Evolutionary conservation across 2,113 vertebrate species (phyloP).

Genomic region (Cyprinodon brontotheroides): DNA sequence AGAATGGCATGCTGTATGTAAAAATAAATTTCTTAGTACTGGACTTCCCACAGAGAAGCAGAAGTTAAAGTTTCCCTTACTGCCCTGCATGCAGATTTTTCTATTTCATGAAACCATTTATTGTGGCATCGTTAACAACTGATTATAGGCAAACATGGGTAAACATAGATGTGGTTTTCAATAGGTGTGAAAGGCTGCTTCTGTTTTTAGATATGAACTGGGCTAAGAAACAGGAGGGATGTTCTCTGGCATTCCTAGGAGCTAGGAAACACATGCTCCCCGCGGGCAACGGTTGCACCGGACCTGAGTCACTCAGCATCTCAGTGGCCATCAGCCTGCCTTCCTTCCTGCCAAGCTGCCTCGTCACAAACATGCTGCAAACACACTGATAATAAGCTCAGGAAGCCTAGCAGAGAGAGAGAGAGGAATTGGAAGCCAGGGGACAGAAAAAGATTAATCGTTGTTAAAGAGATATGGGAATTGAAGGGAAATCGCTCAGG

Average conservation of each 20-base stretch:
- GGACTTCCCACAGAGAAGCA: background rate
- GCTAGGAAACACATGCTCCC: constrained; percentile 74
- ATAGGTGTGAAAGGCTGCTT: constrained; percentile 5
- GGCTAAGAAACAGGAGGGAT: constrained; percentile 25
- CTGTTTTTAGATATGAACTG: constrained; percentile 12
- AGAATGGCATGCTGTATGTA: background rate
- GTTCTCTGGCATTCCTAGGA: constrained; percentile 62
- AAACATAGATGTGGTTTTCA: constrained; percentile 2
- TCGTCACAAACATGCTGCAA: constrained; percentile 70
- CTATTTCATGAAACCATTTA: background rate
- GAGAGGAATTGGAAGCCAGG: constrained; percentile 4
- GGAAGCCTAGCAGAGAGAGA: constrained; percentile 45
- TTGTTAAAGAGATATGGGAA: constrained; percentile 2
- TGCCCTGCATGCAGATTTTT: background rate
- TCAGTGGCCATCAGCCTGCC: constrained; percentile 70
- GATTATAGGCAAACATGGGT: background rate
- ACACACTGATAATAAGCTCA: constrained; percentile 67
- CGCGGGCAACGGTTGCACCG: constrained; percentile 70
- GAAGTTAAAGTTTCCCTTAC: background rate
- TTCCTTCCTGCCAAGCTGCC: constrained; percentile 79
- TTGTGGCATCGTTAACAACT: constrained; percentile 19
- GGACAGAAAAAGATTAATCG: constrained; percentile 3
- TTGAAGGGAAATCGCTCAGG: constrained; percentile 26
- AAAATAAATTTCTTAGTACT: background rate
- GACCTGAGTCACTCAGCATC: constrained; percentile 75